These are phyloP conservation scores for Neoarius graeffei DNA, from an alignment of 2,113 vertebrate species.

Conservation along the genomic window DNA sequence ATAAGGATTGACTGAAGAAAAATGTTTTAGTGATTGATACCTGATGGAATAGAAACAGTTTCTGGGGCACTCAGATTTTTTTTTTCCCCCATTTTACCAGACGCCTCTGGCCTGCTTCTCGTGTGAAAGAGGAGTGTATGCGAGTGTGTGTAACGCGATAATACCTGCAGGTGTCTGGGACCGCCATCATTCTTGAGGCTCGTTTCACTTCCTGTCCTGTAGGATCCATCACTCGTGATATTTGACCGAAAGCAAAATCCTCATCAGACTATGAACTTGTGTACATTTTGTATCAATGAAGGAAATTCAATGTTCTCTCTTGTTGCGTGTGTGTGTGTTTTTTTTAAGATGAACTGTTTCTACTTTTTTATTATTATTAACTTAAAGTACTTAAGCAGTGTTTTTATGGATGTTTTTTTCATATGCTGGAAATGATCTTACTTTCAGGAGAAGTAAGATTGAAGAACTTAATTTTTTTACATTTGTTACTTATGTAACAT, in stretches of 20 bases:
- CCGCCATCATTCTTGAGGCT: background rate
- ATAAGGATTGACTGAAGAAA: slow-evolving; percentile 2
- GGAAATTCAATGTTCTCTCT: slow-evolving; percentile 69
- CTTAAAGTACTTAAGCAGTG: slow-evolving; percentile 89
- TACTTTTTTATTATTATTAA: slow-evolving; percentile 87
- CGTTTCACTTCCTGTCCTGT: slow-evolving; percentile 5
- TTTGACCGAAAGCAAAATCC: slow-evolving; percentile 26
- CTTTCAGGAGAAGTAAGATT: slow-evolving; percentile 98
- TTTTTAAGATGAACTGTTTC: slow-evolving; percentile 79
- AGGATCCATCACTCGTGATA: slow-evolving; percentile 25
- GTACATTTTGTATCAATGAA: slow-evolving; percentile 75
- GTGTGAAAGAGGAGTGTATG: background rate
- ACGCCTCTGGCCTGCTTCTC: background rate
- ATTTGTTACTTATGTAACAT: slow-evolving; percentile 99
- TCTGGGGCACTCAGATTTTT: background rate
- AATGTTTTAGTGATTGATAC: background rate
- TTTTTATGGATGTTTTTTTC: slow-evolving; percentile 97
- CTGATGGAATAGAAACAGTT: background rate
- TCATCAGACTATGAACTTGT: slow-evolving; percentile 71
- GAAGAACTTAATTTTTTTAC: slow-evolving; percentile 89
- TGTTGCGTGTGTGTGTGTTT: slow-evolving; percentile 50
- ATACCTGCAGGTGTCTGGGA: slow-evolving; percentile 14
- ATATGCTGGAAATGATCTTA: slow-evolving; percentile 94
- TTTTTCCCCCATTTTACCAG: background rate
- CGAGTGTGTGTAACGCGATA: background rate